Percentiles rank a stretch among this genome's conserved stretches.
phyloP scores from a whole-genome alignment of 2,888 invertebrate genomes.

The Diabrotica balteata region DNA sequence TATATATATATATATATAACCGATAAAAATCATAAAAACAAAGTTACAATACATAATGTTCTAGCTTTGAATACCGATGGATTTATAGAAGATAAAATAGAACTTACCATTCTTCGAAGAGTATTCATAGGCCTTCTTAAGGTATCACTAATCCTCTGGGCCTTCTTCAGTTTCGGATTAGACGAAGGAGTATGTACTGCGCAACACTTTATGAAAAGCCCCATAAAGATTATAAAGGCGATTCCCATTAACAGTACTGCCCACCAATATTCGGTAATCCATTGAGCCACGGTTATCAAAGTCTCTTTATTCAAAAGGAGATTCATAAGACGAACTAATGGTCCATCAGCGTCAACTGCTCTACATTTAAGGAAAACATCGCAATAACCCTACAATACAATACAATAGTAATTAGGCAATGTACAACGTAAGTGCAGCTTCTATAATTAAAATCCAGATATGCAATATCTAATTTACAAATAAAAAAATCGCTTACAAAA shows the following conservation, averaged over 20 bases:
- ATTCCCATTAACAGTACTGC: constrained; percentile 91
- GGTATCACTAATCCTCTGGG: constrained; percentile 91
- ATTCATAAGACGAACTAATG: constrained; percentile 94
- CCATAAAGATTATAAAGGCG: constrained; percentile 93
- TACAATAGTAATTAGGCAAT: too few relatives aligned
- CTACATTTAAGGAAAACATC: constrained; percentile 99
- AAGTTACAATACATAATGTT: too few relatives aligned
- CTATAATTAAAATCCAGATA: too few relatives aligned
- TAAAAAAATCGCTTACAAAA: too few relatives aligned
- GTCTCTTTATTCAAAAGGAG: constrained; percentile 91
- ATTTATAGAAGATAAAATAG: background rate
- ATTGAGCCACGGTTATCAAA: constrained; percentile 84
- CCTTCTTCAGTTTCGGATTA: constrained; percentile 97
- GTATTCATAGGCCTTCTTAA: constrained; percentile 91
- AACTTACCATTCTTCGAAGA: constrained; percentile 80
- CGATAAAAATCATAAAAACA: too few relatives aligned
- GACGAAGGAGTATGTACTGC: constrained; percentile 99
- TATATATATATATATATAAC: too few relatives aligned
- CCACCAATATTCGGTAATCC: constrained; percentile 97
- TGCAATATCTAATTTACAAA: too few relatives aligned
- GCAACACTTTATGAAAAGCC: constrained; percentile 97
- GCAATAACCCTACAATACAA: constrained; percentile 89
- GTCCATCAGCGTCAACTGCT: constrained; percentile 98
- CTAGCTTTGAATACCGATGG: too few relatives aligned
- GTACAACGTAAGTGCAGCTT: too few relatives aligned